Conservation (phyloP, 2,797 vertebrate species). For the Channa striata region DNA sequence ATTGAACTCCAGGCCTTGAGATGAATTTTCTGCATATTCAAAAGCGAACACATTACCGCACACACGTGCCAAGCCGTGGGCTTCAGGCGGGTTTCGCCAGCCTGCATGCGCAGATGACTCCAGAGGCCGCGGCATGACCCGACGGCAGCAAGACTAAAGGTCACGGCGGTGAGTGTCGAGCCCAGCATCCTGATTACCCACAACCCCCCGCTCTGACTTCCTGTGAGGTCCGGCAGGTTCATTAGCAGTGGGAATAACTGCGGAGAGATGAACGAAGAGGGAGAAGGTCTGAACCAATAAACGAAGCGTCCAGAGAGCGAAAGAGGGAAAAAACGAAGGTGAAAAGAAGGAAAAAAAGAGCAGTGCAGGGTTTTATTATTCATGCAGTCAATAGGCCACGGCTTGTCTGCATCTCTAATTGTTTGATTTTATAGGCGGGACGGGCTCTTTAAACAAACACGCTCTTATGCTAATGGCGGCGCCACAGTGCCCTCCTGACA, state of each 20-base stretch:
- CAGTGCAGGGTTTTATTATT: constrained; percentile 86
- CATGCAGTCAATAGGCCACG: constrained; percentile 93
- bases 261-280: constrained; percentile 43
- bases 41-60: constrained; percentile 25
- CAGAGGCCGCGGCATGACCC: constrained; percentile 85
- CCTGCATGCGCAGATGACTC: constrained; percentile 67
- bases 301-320: constrained; percentile 47
- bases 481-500: constrained; percentile 87
- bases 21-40: constrained; percentile 67
- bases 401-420: constrained; percentile 98
- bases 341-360: constrained; percentile 21
- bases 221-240: constrained; percentile 91
- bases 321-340: constrained; percentile 1
- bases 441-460: constrained; percentile 96
- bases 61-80: background rate
- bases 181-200: constrained; percentile 90
- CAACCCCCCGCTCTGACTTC: constrained; percentile 83
- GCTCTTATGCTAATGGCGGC: constrained; percentile 93
- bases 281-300: constrained; percentile 50
- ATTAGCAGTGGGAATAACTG: constrained; percentile 91
- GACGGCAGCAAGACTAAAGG: constrained; percentile 74
- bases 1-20: constrained; percentile 35
- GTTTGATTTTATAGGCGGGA: constrained; percentile 96
- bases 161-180: constrained; percentile 87
- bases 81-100: constrained; percentile 32